These are phyloP conservation scores for Panzeria rudis DNA, from an alignment of 2,888 invertebrate genomes.

Conservation along the genomic window DNA sequence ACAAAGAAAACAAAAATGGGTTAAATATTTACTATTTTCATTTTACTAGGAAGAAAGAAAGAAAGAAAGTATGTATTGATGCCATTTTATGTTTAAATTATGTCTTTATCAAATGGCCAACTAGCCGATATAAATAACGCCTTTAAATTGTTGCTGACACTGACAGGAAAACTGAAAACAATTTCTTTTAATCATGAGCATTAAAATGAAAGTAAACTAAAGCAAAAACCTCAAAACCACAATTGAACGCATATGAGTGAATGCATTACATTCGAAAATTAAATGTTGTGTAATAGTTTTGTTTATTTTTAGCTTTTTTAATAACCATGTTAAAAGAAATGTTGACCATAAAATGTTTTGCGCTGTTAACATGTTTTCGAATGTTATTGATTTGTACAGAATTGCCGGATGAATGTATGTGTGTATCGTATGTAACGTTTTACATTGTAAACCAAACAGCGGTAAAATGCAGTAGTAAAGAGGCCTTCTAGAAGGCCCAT, in stretches of 20 bases:
- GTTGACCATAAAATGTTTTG: slow-evolving; percentile 2
- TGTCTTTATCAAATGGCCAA: slow-evolving; percentile 10
- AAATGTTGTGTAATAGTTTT: slow-evolving; percentile 64
- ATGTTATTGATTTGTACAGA: slow-evolving; percentile 33
- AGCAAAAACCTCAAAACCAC: slow-evolving; percentile 17
- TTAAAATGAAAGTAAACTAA: slow-evolving; percentile 44
- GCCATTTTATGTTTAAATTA: not conserved
- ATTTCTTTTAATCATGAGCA: slow-evolving; percentile 16
- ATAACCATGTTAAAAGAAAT: slow-evolving; percentile 12
- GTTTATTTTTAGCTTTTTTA: slow-evolving; percentile 38
- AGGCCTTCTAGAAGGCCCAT: too few relatives aligned
- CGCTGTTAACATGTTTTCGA: slow-evolving; percentile 13
- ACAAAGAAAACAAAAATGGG: slow-evolving; percentile 9
- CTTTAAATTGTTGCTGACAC: not conserved
- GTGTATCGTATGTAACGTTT: too few relatives aligned
- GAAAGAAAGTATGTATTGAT: not conserved
- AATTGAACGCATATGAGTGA: not conserved
- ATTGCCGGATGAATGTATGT: not conserved
- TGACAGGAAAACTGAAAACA: slow-evolving; percentile 15
- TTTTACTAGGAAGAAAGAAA: slow-evolving; percentile 75
- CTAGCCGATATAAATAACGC: not conserved
- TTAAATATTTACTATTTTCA: not conserved
- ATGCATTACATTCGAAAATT: too few relatives aligned
- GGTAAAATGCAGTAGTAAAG: too few relatives aligned
- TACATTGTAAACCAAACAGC: too few relatives aligned